These are phyloP conservation scores for Fulmarus glacialis DNA, from an alignment of 2,113 vertebrate species.

Conservation along the genomic window DNA sequence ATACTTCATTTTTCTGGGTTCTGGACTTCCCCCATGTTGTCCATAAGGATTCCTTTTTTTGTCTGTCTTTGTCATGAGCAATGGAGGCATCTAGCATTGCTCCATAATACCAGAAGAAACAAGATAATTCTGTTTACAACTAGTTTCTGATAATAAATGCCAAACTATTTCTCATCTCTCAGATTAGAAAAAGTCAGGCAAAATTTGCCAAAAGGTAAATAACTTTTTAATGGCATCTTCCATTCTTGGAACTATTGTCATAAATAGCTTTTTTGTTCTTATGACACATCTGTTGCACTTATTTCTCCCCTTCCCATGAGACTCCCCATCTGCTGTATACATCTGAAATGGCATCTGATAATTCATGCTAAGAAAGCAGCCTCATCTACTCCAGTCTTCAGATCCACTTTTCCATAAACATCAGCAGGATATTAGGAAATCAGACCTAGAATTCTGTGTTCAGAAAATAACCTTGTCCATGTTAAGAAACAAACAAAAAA, in stretches of 20 bases:
- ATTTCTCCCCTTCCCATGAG: background rate
- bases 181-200: background rate
- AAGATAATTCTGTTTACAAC: background rate
- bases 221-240: background rate
- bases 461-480: background rate
- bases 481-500: background rate
- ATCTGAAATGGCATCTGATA: background rate
- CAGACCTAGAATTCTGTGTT: background rate
- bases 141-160: background rate
- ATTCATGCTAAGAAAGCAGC: background rate
- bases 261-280: background rate
- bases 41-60: background rate
- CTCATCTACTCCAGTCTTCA: background rate
- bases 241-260: background rate
- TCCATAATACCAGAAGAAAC: background rate
- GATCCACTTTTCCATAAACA: background rate
- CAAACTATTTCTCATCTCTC: background rate
- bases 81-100: background rate
- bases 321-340: background rate
- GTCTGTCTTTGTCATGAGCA: background rate
- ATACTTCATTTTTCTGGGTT: background rate
- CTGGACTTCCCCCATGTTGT: background rate
- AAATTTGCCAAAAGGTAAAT: conserved; percentile 12
- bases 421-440: background rate
- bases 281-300: background rate